Conservation (phyloP, 2,113 vertebrate species). For the Myanophis thanlyinensis region DNA sequence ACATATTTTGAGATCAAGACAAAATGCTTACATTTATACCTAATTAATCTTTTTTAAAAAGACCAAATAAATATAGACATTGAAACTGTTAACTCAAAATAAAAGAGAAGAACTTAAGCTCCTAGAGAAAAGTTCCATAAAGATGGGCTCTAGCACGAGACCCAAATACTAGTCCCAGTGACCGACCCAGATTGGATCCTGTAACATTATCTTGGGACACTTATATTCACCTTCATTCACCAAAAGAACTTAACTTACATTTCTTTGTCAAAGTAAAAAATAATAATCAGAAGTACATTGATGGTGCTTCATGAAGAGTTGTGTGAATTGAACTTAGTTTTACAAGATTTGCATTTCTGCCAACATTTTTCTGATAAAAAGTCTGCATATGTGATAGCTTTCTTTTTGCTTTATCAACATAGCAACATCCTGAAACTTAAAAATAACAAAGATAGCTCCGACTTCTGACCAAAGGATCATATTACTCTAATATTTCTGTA, state of each 20-base stretch:
- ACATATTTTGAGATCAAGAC: neutral
- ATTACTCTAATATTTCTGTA: conserved; percentile 11
- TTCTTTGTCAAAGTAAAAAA: neutral
- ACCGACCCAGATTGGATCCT: no score
- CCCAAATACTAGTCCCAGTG: no score
- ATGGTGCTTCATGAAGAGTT: neutral
- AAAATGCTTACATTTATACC: neutral
- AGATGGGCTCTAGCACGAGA: no score
- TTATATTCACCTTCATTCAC: no score
- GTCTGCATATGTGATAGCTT: neutral
- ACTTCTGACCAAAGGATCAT: neutral
- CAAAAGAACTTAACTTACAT: neutral
- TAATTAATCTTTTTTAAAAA: neutral
- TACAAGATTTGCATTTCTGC: neutral
- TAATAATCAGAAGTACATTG: neutral
- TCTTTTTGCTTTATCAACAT: conserved; percentile 19
- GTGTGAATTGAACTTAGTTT: neutral
- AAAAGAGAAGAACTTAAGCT: neutral
- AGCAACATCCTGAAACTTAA: conserved; percentile 15
- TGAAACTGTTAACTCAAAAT: neutral
- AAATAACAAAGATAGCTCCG: conserved; percentile 16
- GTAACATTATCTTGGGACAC: no score
- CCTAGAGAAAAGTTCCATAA: no score
- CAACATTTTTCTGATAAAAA: neutral
- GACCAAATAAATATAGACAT: neutral